A percentile compares a stretch with the other conserved stretches of the same genome.
Evolutionary conservation across 2,797 vertebrate species (phyloP).

Genomic region (Sphaeramia orbicularis): DNA sequence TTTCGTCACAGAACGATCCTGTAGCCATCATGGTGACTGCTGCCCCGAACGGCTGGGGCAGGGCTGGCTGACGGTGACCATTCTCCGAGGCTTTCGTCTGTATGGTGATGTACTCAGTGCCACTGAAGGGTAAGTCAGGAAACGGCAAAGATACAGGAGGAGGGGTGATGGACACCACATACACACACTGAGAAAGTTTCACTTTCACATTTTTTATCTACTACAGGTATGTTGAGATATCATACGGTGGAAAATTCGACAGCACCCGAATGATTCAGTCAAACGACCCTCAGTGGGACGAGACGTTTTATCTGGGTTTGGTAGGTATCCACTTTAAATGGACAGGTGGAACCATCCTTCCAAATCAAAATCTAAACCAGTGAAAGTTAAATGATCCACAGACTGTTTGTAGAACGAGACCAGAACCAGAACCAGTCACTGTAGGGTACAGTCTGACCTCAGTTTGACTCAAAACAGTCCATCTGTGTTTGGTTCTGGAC

Average conservation of each 20-base stretch:
- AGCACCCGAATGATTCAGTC: conserved; percentile 4
- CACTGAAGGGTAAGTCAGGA: conserved; percentile 24
- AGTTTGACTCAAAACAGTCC: no score
- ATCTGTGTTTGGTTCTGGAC: no score
- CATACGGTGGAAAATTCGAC: fast-evolving
- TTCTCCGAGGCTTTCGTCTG: conserved; percentile 28
- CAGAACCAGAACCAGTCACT: no score
- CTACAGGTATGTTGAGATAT: conserved; percentile 35
- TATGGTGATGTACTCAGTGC: fast-evolving
- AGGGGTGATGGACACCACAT: no score
- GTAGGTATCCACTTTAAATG: conserved; percentile 26
- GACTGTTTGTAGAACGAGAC: no score
- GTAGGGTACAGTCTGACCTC: no score
- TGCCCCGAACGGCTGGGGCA: conserved; percentile 23
- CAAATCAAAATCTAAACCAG: no score
- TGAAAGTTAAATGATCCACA: no score
- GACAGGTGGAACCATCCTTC: no score
- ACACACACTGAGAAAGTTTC: no score
- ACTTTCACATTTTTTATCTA: not conserved
- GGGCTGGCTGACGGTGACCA: conserved; percentile 40
- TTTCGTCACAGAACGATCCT: fast-evolving
- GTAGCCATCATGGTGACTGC: conserved; percentile 26
- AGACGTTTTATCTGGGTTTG: not conserved
- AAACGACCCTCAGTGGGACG: conserved; percentile 10
- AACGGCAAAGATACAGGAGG: no score